Evolutionary conservation across 2,797 vertebrate genomes (phyloP).

Genomic region (Pangasius sanitwongsei): DNA sequence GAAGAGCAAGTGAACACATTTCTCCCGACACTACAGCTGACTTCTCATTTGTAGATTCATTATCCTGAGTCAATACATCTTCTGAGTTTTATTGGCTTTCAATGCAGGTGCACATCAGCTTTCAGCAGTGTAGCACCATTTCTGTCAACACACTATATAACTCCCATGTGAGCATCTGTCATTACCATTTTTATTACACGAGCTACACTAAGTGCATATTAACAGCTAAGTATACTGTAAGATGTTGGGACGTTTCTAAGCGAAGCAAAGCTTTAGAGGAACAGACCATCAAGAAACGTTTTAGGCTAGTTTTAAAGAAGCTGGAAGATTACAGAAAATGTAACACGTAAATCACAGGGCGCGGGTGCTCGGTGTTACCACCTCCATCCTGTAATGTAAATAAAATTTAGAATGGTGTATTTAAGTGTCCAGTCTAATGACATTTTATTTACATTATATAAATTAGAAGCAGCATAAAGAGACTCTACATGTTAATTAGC

Average conservation of each 20-base stretch:
- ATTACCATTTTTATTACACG: conserved; percentile 41
- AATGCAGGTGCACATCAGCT: conserved; percentile 32
- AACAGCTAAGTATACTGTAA: conserved; percentile 6
- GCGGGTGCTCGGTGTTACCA: background rate
- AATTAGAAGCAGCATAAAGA: background rate
- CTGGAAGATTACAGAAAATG: background rate
- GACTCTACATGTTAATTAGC: background rate
- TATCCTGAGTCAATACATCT: conserved; percentile 7
- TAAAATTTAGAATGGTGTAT: background rate
- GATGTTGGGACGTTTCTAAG: background rate
- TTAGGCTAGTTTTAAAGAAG: background rate
- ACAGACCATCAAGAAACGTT: background rate
- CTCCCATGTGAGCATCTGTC: conserved; percentile 44
- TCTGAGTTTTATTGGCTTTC: conserved; percentile 10
- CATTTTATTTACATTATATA: background rate
- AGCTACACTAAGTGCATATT: conserved; percentile 36
- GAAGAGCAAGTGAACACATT: conserved; percentile 16
- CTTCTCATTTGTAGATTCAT: conserved; percentile 12
- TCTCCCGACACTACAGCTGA: conserved; percentile 19
- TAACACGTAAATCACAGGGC: background rate
- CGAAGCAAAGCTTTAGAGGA: background rate
- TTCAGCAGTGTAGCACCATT: conserved; percentile 13
- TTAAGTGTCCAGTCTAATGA: background rate
- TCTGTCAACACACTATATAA: conserved; percentile 55
- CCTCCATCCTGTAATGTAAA: background rate